Base-by-base conservation (phyloP, 1,140 invertebrate species). In the Probaryconus sp. region DNA sequence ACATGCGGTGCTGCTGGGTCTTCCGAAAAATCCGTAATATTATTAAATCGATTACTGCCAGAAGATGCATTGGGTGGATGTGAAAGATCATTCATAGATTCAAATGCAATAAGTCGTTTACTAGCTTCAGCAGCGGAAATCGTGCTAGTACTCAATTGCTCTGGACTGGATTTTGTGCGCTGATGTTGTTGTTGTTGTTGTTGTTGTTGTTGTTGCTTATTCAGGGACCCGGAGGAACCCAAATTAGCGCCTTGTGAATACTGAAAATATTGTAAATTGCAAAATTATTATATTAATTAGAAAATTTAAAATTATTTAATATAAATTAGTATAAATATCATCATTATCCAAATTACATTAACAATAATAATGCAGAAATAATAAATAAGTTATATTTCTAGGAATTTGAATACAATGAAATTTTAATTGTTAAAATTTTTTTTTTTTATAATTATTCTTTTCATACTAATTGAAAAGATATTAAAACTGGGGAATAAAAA, bases 161-260 rank as follows among this genome's bases (percentile, higher is more conserved):
- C 92, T 4, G 92, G 92, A 77, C 90, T 92, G 20, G 92, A 93
- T 76, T 93, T 92, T 10, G 92, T 91, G 48, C 92, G 88, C 76
- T 92, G 92, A 80, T 73, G 69, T 24, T 93, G 92, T 11, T 55
- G 53, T 21, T 71, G 68, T 17, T 72, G 69, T 18, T 91, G n/a
- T n/a, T 73, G 69, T 24, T 93, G 92, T 11, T 55, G 53, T 21
- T 71, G 68, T 17, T 72, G 69, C 18, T 91, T 90, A 50, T 88
- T 87, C 14, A 84, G 58, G 2, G 77, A 81, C 13, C 77, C 79
- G 5, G 78, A 75, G 1, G 81, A 82, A 7, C 79, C 79, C 47
- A 88, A 76, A 75, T 87, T 84, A 1, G 81, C 69, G 13, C 83
- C 84, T 69, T 87, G 84, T 3, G 86, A 86, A 69, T 85, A 77